Conservation (phyloP, 2,888 invertebrate species). For the Epistrophella euchroma region DNA sequence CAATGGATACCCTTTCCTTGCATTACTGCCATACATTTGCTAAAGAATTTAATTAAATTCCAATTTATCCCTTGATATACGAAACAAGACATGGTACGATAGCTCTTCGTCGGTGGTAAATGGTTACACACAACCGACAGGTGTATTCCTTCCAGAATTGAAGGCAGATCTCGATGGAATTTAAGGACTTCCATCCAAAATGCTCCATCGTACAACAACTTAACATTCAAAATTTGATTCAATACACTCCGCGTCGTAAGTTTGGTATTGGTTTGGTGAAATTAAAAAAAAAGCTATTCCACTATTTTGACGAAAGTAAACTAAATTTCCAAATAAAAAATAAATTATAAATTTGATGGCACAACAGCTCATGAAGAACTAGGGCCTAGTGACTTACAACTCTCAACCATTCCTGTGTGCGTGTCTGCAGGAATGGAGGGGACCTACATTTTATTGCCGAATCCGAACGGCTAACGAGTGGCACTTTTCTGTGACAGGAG, state of each 20-base stretch:
- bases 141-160: conserved; percentile 25
- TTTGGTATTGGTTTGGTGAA: neutral
- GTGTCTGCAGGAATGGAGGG: too few species aligned
- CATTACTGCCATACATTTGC: conserved; percentile 36
- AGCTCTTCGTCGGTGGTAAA: conserved; percentile 23
- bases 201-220: neutral
- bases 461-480: too few species aligned
- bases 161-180: conserved; percentile 30
- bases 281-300: neutral
- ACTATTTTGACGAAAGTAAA: neutral
- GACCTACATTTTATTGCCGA: too few species aligned
- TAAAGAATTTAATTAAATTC: conserved; percentile 69
- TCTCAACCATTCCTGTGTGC: too few species aligned
- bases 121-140: conserved; percentile 27
- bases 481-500: too few species aligned
- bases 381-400: too few species aligned
- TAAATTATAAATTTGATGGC: too few species aligned
- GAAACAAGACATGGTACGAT: conserved; percentile 39
- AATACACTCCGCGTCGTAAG: neutral
- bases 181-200: conserved; percentile 15
- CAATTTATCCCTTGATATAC: conserved; percentile 68
- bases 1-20: conserved; percentile 13
- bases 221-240: neutral
- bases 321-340: too few species aligned
- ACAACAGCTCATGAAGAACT: too few species aligned